A percentile compares a stretch with the other conserved stretches of the same genome.
These are phyloP conservation scores for Mesocentrotus franciscanus DNA, from an alignment of 53 echinoderm and acorn worm species.

Conservation along the genomic window DNA sequence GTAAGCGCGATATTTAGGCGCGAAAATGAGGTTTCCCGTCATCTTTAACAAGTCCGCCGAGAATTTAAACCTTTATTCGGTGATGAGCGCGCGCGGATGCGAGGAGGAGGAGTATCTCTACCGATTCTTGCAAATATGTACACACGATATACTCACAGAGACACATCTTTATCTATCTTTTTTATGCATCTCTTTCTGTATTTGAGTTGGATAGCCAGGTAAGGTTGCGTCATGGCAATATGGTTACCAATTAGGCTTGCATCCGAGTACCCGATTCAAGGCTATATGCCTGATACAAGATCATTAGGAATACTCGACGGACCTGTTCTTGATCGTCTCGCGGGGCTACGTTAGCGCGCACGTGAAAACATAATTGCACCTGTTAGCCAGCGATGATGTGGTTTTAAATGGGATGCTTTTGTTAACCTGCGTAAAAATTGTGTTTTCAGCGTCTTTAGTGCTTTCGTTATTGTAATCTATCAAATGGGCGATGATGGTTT, in stretches of 20 bases:
- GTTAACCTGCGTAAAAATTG: conserved; percentile 10
- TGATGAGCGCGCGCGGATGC: neutral
- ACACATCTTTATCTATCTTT: neutral
- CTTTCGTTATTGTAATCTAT: neutral
- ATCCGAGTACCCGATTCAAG: neutral
- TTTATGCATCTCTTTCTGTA: neutral
- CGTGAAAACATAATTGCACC: conserved; percentile 36
- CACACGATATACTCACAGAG: neutral
- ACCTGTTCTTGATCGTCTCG: conserved; percentile 20
- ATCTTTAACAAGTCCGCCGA: conserved; percentile 57
- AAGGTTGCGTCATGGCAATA: conserved; percentile 12
- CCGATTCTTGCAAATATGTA: neutral
- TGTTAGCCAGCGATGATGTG: neutral
- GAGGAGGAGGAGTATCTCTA: neutral
- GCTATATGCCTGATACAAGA: conserved; percentile 1
- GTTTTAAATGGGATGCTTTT: conserved; percentile 24
- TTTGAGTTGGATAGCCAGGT: neutral
- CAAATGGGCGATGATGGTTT: neutral
- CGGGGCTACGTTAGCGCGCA: conserved; percentile 17
- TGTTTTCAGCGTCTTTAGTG: neutral
- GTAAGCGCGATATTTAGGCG: conserved; percentile 52
- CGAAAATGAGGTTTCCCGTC: conserved; percentile 44
- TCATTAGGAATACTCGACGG: conserved; percentile 35
- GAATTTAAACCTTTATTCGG: conserved; percentile 32
- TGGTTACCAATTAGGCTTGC: conserved; percentile 45